Base-by-base conservation (phyloP, 2,888 invertebrate species). In the Ariolimax columbianus region DNA sequence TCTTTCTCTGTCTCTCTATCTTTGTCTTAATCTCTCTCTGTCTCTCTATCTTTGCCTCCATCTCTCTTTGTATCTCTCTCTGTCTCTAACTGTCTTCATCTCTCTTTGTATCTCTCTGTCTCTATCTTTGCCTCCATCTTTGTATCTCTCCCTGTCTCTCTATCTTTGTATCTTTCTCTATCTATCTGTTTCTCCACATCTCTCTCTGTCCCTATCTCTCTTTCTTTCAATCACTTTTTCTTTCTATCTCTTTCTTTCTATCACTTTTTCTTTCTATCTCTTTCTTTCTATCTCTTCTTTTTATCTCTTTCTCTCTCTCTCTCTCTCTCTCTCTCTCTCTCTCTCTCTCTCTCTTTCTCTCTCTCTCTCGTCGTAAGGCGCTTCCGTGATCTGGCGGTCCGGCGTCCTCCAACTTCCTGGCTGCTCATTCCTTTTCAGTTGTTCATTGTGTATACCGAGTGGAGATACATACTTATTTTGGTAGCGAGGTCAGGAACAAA, bases 111-210 rank as follows among this genome's bases (percentile, higher is more conserved):
- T 17, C 33, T 66, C 9, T 30, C 23, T 70, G 23, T 51, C 72
- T 82, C 6, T 36, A 36, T 55, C 2, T n/a, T 30, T 72, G 19
- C 47, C 43, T 77, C 19, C 43, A 66, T 75, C 19, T 66, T 38
- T 77, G n/a, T 77, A 51, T n/a, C 17, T 63, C 66, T 77, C 30
- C 40, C 66, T 77, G 26, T 83, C 43, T 43, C 30, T 77, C 77
- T 63, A n/a, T 77, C 66, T 66, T 59, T 66, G n/a, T 47, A 55
- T 79, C 40, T 73, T 70, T 73, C 38, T 59, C 43, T 66, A 7
- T 33, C 4, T 30, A 1, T 7, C 33, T 66, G 9, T 17, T 30
- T 66, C 66, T 6, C 6, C 30, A 3, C 66, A 6, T 66, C 33
- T 19, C 11, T 30, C 33, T 19, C 6, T 30, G 6, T 33, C 9